Evolutionary conservation across 2,113 vertebrate genomes (phyloP).

Genomic region (Tachysurus vachellii): DNA sequence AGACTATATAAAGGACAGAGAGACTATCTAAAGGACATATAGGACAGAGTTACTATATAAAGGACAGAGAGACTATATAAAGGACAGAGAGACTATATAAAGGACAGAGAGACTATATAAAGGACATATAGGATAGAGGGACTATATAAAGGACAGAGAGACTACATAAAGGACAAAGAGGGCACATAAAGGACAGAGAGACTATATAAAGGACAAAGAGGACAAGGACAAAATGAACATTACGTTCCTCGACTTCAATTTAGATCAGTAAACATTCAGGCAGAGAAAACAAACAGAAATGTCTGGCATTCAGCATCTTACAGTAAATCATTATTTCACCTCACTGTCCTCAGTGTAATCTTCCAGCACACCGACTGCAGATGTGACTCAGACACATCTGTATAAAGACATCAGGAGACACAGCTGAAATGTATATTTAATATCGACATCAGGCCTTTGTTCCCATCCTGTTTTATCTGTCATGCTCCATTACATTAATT

Average conservation of each 20-base stretch:
- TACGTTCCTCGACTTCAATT: too few relatives aligned
- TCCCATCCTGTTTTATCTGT: conserved; percentile 20
- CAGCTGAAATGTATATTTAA: neutral
- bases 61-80: neutral
- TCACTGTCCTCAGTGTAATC: neutral
- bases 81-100: neutral
- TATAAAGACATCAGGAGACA: neutral
- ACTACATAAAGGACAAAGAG: neutral
- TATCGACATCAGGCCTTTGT: conserved; percentile 32
- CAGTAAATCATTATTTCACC: neutral
- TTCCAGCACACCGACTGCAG: neutral
- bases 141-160: too few relatives aligned
- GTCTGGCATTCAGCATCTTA: neutral
- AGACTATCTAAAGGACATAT: neutral
- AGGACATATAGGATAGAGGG: neutral
- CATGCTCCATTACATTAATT: conserved; percentile 18
- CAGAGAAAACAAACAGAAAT: neutral
- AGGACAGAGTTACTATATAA: neutral
- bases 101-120: neutral
- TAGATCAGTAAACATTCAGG: neutral
- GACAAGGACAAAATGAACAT: too few relatives aligned
- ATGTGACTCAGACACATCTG: neutral
- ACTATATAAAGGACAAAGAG: neutral
- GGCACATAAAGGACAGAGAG: neutral
- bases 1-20: neutral